Percentiles rank a stretch among this genome's conserved stretches.
phyloP scores from a whole-genome alignment of 2,888 invertebrate species.

The Tuta absoluta region DNA sequence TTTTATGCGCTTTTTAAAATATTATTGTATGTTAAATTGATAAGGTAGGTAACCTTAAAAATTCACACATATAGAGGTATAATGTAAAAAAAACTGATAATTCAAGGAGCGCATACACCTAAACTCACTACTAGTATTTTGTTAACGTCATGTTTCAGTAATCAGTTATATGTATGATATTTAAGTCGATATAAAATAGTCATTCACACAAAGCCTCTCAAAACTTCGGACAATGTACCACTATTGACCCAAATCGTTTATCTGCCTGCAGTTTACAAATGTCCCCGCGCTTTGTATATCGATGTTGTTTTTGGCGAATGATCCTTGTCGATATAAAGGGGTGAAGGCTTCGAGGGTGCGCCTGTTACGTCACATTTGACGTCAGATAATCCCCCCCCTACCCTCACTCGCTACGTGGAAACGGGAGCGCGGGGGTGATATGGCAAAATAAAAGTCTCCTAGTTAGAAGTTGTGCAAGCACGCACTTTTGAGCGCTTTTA shows the following conservation, averaged over 20 bases:
- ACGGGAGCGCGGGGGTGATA: conserved; percentile 36
- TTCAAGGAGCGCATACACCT: too few relatives aligned
- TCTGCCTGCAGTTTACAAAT: conserved; percentile 35
- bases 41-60: too few relatives aligned
- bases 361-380: conserved; percentile 68
- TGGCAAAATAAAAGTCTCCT: neutral
- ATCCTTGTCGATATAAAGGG: conserved; percentile 53
- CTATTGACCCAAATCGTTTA: conserved; percentile 19
- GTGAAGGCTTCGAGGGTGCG: conserved; percentile 56
- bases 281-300: conserved; percentile 44
- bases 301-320: conserved; percentile 66
- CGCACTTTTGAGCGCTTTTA: neutral
- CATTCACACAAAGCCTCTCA: neutral
- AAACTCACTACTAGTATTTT: too few relatives aligned
- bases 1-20: too few relatives aligned
- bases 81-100: too few relatives aligned
- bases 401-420: conserved; percentile 27
- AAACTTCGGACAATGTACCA: neutral
- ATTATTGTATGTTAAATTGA: too few relatives aligned
- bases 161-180: too few relatives aligned
- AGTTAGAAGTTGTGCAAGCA: neutral
- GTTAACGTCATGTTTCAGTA: too few relatives aligned
- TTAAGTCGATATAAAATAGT: neutral
- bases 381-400: conserved; percentile 47
- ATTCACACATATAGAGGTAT: too few relatives aligned